Evolutionary conservation across 2,797 vertebrate genomes (phyloP).

Genomic region (Lutjanus campechanus): DNA sequence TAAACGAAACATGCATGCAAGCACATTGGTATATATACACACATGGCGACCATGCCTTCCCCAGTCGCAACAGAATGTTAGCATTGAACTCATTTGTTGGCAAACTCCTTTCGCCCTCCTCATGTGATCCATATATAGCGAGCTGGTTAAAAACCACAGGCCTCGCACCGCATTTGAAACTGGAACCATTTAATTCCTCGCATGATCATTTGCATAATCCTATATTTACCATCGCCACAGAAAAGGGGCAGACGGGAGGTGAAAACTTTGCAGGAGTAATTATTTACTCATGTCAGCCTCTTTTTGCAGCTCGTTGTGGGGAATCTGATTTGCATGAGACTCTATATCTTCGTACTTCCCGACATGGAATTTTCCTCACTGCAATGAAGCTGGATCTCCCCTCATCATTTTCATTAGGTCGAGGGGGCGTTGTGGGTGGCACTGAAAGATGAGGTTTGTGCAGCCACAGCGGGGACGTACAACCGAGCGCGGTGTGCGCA

Average conservation of each 20-base stretch:
- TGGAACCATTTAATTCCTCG: conserved; percentile 59
- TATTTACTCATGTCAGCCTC: conserved; percentile 64
- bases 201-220: conserved; percentile 62
- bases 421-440: conserved; percentile 56
- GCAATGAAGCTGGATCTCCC: conserved; percentile 26
- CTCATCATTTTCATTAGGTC: conserved; percentile 43
- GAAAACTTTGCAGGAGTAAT: conserved; percentile 48
- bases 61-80: conserved; percentile 26
- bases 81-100: conserved; percentile 51
- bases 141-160: conserved; percentile 53
- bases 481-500: conserved; percentile 30
- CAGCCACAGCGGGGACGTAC: conserved; percentile 20
- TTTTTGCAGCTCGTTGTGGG: conserved; percentile 32
- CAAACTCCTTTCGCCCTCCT: conserved; percentile 30
- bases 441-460: conserved; percentile 63
- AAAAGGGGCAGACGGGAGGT: conserved; percentile 8
- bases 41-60: conserved; percentile 37
- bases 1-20: conserved; percentile 6
- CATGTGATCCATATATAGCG: conserved; percentile 59
- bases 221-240: conserved; percentile 59
- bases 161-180: conserved; percentile 53
- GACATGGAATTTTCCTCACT: conserved; percentile 62
- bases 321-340: conserved; percentile 43
- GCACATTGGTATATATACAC: background rate
- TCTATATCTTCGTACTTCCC: conserved; percentile 32